Evolutionary conservation across 2,888 invertebrate species (phyloP), one percentile per base, ranked within the genome.

Genomic region (Vanessa cardui): DNA sequence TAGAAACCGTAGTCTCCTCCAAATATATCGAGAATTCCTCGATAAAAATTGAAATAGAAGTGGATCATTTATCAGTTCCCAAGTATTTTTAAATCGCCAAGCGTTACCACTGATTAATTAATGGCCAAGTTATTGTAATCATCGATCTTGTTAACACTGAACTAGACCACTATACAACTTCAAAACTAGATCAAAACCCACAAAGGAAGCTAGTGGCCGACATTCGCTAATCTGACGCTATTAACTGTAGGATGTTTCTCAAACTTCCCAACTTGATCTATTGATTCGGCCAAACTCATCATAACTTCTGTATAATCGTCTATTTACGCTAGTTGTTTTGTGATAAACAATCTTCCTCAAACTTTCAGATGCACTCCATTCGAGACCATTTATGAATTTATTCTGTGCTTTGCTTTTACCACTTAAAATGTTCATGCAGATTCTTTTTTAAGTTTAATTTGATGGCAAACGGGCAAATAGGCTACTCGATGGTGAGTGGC

Each of bases 261-360:
- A 56, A 61, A 66, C 21, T 58, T 56, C 18, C 21, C 21, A 54
- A 61, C 66, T 66, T 18, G 49, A 54, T 61, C 56, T 47, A 66
- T 61, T 61, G 56, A 62, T 66, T 61, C 56, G 8, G n/a, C 66
- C 47, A 26, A 61, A 62, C 47, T 58, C n/a, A 64, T 64, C 47
- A 47, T 61, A 58, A 61, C 33, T 56, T 56, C 56, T 18, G 39
- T 39, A 8, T 54, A 56, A 20, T 56, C 56, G n/a, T 33, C 56
- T 33, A 56, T 56, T 39, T 39, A 39, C 56, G 33, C 18, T 12
- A 39, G 33, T 39, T 56, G 56, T 56, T 56, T 39, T 26, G 39
- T n/a, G 39, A 39, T 56, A 39, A 56, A 12, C 39, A 18, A 56
- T 12, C 9, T 56, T 39, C n/a, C 56, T 12, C 52, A 5, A 54